Conservation (phyloP, 92 coral and sea anemone species). For the Bergia puertoricense region DNA sequence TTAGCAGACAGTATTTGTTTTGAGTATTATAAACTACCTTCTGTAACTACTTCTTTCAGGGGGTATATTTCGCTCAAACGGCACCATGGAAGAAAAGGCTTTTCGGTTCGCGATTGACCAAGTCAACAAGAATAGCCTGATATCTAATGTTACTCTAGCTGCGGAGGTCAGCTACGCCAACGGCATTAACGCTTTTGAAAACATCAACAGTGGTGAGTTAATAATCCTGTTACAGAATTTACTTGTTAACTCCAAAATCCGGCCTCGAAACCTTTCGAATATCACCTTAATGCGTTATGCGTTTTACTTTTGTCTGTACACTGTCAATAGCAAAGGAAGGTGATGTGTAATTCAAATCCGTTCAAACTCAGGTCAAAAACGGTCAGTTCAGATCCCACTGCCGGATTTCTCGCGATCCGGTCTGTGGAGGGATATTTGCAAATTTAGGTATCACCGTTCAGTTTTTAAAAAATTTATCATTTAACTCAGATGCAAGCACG, state of each 20-base stretch:
- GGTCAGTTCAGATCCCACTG: neutral
- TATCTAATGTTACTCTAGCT: conserved; percentile 38
- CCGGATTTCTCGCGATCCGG: too few species aligned
- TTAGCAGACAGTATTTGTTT: neutral
- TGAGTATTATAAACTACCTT: neutral
- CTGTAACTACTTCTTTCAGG: neutral
- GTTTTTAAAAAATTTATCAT: too few species aligned
- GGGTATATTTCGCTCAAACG: conserved; percentile 18
- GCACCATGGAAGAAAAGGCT: conserved; percentile 54
- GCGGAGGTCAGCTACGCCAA: conserved; percentile 54
- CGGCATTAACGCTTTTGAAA: conserved; percentile 52
- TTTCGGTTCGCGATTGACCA: conserved; percentile 65
- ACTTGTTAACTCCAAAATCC: neutral
- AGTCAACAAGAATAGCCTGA: conserved; percentile 41
- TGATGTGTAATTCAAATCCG: neutral
- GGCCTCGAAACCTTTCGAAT: neutral
- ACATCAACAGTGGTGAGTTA: conserved; percentile 63
- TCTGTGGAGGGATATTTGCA: too few species aligned
- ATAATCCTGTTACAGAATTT: neutral
- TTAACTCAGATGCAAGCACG: too few species aligned
- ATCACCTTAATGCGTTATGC: neutral
- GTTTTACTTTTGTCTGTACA: neutral
- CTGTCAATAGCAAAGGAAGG: neutral
- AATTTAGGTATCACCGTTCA: too few species aligned
- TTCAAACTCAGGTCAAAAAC: neutral